A percentile compares a stretch with the other conserved stretches of the same genome.
Conservation (phyloP, 2,113 vertebrate genomes). For the Centropus unirufus region DNA sequence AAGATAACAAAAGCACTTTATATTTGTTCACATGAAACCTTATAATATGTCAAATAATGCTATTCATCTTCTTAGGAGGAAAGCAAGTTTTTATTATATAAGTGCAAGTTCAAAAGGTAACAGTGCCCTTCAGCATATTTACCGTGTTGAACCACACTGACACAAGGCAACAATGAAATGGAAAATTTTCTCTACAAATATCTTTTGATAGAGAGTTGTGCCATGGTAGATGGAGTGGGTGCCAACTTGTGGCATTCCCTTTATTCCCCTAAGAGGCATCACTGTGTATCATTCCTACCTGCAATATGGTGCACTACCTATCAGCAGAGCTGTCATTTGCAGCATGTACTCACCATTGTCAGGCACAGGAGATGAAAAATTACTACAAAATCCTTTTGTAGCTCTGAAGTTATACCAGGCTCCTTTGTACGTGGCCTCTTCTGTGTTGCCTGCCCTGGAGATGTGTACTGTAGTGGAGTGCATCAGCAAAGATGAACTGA, state of each 20-base stretch:
- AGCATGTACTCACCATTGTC: neutral
- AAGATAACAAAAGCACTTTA: neutral
- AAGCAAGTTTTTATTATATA: neutral
- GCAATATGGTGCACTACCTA: accelerated
- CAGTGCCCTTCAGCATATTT: neutral
- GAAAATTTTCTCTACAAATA: neutral
- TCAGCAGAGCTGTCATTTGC: neutral
- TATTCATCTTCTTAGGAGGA: neutral
- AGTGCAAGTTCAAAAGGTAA: neutral
- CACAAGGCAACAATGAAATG: neutral
- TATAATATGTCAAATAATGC: neutral
- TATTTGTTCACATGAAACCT: neutral
- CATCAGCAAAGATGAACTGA: neutral
- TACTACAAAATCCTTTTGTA: neutral
- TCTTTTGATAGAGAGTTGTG: neutral
- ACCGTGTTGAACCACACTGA: neutral
- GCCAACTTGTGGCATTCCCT: neutral
- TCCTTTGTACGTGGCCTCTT: accelerated
- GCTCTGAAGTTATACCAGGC: neutral
- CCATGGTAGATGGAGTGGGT: neutral
- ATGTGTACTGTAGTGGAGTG: neutral
- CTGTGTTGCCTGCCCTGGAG: neutral
- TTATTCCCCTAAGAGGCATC: neutral
- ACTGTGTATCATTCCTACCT: neutral
- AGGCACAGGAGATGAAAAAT: neutral